A percentile compares a stretch with the other conserved stretches of the same genome.
Evolutionary conservation across 2,888 invertebrate genomes (phyloP).

Genomic region (Platycheirus rosarum): DNA sequence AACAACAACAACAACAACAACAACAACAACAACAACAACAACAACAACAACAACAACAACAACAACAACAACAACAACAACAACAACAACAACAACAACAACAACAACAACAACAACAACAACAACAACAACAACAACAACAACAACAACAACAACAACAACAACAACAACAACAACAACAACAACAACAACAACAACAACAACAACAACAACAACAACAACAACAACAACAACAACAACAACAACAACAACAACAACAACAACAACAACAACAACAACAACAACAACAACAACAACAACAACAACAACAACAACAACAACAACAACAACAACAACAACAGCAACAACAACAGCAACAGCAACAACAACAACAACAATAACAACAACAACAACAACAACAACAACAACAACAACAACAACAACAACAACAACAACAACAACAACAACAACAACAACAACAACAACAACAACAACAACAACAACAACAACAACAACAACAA

Average conservation of each 20-base stretch:
- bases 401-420: not conserved
- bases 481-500: conserved; percentile 67
- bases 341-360: conserved; percentile 24
- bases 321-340: conserved; percentile 28
- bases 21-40: not conserved
- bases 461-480: too few species aligned
- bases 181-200: conserved; percentile 58
- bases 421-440: not conserved
- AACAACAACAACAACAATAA: conserved; percentile 21
- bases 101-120: too few species aligned
- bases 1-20: not conserved
- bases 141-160: too few species aligned
- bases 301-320: too few species aligned
- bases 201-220: conserved; percentile 42
- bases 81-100: not conserved
- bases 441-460: not conserved
- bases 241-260: conserved; percentile 4
- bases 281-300: conserved; percentile 25
- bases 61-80: conserved; percentile 73
- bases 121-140: too few species aligned
- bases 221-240: conserved; percentile 32
- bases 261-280: conserved; percentile 12
- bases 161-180: conserved; percentile 28
- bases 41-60: conserved; percentile 75
- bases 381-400: conserved; percentile 23